Conservation (phyloP, 23 tunicate species). For the Trididemnum miniatum region DNA sequence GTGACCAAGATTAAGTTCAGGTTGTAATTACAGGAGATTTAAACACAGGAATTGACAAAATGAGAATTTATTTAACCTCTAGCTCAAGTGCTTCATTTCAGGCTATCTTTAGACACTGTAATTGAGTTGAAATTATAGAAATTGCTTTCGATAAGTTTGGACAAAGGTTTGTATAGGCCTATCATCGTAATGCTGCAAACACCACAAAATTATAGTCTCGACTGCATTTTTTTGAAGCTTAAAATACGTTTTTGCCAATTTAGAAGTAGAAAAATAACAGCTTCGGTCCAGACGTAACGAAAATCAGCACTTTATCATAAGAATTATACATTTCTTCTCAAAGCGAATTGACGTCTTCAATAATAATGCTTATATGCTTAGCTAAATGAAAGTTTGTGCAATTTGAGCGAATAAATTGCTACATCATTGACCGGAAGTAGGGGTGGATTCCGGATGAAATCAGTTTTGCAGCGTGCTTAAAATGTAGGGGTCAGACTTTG, state of each 20-base stretch:
- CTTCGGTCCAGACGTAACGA: too few relatives aligned
- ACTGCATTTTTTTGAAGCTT: not conserved
- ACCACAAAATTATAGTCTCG: not conserved
- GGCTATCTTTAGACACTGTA: not conserved
- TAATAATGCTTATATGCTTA: too few relatives aligned
- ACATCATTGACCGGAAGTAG: too few relatives aligned
- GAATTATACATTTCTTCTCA: too few relatives aligned
- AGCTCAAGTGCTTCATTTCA: not conserved
- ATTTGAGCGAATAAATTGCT: too few relatives aligned
- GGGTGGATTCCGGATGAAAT: too few relatives aligned
- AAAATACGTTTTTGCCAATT: not conserved
- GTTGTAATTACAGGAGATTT: not conserved
- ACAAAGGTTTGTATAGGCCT: not conserved
- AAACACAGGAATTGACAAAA: not conserved
- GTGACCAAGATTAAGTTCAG: not conserved
- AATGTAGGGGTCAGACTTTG: too few relatives aligned
- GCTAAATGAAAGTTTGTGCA: too few relatives aligned
- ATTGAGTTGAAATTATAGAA: too few relatives aligned
- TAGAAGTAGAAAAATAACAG: not conserved
- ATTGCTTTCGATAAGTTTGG: not conserved
- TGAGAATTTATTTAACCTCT: not conserved
- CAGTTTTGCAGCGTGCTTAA: too few relatives aligned
- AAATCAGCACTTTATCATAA: too few relatives aligned
- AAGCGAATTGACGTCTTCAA: too few relatives aligned
- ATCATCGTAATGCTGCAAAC: not conserved